Percentiles rank a stretch among this genome's conserved stretches.
Evolutionary conservation across 2,797 vertebrate species (phyloP).

Genomic region (Hephaestus fuliginosus): DNA sequence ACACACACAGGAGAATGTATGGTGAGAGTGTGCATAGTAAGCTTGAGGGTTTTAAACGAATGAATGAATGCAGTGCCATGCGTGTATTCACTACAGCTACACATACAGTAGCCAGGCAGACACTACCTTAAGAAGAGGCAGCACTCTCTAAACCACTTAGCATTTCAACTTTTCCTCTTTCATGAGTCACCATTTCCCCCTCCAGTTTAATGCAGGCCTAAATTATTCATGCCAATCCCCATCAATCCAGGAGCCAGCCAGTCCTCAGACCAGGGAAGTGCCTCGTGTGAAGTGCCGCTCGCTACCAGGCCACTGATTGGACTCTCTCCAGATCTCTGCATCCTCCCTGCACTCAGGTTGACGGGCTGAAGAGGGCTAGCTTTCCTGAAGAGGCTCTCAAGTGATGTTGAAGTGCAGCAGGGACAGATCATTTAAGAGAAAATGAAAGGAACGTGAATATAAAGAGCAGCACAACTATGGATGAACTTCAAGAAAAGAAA

Average conservation of each 20-base stretch:
- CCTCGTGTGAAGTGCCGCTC: conserved; percentile 32
- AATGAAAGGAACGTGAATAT: not conserved
- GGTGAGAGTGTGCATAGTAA: not conserved
- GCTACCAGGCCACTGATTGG: conserved; percentile 49
- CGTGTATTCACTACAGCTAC: not conserved
- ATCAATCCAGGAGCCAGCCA: conserved; percentile 65
- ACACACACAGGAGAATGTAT: not conserved
- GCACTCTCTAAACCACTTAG: conserved; percentile 67
- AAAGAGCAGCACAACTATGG: not conserved
- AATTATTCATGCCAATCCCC: conserved; percentile 81
- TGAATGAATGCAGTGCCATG: not conserved
- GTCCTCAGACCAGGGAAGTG: conserved; percentile 46
- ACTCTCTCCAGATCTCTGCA: conserved; percentile 19
- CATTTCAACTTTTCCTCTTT: conserved; percentile 68
- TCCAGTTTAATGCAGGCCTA: conserved; percentile 72
- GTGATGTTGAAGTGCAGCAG: not conserved
- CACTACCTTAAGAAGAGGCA: conserved; percentile 33
- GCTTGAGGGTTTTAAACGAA: not conserved
- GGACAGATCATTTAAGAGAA: not conserved
- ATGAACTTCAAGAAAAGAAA: not conserved
- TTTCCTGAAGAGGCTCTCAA: conserved; percentile 11
- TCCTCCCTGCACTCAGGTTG: conserved; percentile 45
- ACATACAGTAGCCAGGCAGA: conserved; percentile 16
- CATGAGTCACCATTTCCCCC: conserved; percentile 76
- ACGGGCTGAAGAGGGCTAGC: conserved; percentile 14